Percentiles rank a stretch among this genome's conserved stretches.
Conservation (phyloP, 2,797 vertebrate species). For the Bryconaethiops microstoma region DNA sequence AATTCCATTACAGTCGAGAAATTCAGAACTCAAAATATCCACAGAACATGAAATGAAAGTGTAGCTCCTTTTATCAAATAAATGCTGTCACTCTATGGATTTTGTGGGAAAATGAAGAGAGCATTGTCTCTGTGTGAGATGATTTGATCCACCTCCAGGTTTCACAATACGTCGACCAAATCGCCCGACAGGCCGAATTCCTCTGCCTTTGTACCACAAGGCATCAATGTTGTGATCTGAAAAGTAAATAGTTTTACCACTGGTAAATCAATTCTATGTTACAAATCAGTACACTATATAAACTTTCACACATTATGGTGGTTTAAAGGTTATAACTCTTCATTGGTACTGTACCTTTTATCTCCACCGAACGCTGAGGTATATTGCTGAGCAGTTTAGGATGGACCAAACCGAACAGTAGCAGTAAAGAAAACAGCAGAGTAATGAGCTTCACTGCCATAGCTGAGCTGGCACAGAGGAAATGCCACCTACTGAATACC, state of each 20-base stretch:
- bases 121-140: neutral
- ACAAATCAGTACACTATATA: neutral
- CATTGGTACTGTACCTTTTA: slow-evolving; percentile 71
- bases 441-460: neutral
- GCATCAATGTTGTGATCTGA: slow-evolving; percentile 81
- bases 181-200: slow-evolving; percentile 83
- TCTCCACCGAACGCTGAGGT: slow-evolving; percentile 66
- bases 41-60: neutral
- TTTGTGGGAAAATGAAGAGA: neutral
- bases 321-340: neutral
- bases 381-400: slow-evolving; percentile 39
- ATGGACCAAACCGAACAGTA: neutral
- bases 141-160: neutral
- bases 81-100: neutral
- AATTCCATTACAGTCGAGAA: neutral
- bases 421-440: neutral
- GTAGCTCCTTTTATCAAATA: neutral
- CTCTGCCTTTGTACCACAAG: slow-evolving; percentile 81
- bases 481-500: too few species aligned
- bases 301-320: neutral
- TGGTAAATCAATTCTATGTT: neutral
- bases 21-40: neutral
- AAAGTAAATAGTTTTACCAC: neutral
- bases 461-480: too few species aligned
- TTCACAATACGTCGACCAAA: slow-evolving; percentile 73